Base-by-base conservation (phyloP, 2,888 invertebrate species). In the Chrysopilus asiliformis region DNA sequence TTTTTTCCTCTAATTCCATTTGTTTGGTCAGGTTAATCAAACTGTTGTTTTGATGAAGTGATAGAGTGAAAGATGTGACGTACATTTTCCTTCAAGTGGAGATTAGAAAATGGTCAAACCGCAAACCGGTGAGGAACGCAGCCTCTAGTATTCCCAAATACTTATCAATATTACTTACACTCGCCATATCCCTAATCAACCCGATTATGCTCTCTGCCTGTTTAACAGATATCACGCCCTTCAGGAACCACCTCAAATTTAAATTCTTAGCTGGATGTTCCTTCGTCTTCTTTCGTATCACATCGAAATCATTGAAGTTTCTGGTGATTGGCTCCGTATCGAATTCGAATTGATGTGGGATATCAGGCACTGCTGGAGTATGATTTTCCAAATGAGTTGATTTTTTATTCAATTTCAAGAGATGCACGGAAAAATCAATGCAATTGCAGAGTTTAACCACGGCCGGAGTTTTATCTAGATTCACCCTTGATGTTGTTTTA, bases 121-220 rank as follows among this genome's bases (percentile, higher is more conserved):
- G n/a, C n/a, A n/a, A n/a, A n/a, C n/a, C n/a, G n/a, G n/a, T n/a
- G n/a, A n/a, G n/a, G n/a, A n/a, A n/a, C n/a, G n/a, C n/a, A n/a
- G n/a, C n/a, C n/a, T n/a, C n/a, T n/a, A n/a, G n/a, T n/a, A n/a
- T n/a, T n/a, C n/a, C n/a, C n/a, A n/a, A n/a, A n/a, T n/a, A n/a
- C n/a, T n/a, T n/a, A n/a, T n/a, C 15, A 27, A n/a, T n/a, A n/a
- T n/a, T n/a, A 66, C 70, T 69, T 67, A 91, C 93, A 55, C 82
- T 77, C 14, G 89, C 83, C 81, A 97, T 87, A 53, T 97, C 94
- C 43, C 84, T 78, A 13, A 97, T 73, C 5, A 97, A 70, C 37
- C 75, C 74, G 27, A 91, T 85, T 29, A 93, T 87, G 33, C 82
- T 79, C 56, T 87, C 84, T 2, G 93, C 89, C 42, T 91, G 74